phyloP scores from a whole-genome alignment of 2,797 vertebrate genomes.

The Botia kubotai region DNA sequence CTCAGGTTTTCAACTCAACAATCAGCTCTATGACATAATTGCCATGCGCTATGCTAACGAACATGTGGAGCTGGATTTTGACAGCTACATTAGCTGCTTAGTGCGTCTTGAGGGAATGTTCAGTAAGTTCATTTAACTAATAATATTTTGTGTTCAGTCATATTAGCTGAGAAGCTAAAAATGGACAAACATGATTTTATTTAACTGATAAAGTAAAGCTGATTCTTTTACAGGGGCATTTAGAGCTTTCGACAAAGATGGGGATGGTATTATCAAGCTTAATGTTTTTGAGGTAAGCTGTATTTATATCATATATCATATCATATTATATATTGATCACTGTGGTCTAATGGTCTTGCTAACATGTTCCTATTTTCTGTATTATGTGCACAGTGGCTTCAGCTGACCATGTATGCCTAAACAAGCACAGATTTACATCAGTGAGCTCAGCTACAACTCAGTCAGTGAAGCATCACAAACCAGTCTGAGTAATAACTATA shows the following conservation, averaged over 20 bases:
- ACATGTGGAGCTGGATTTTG: constrained; percentile 90
- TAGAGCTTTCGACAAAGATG: constrained; percentile 94
- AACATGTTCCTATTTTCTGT: constrained; percentile 20
- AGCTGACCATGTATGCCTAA: constrained; percentile 83
- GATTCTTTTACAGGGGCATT: constrained; percentile 86
- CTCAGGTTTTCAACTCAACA: constrained; percentile 93
- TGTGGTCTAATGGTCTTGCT: not conserved
- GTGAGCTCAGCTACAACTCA: not conserved
- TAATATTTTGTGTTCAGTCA: not conserved
- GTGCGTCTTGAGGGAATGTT: constrained; percentile 98
- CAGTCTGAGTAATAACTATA: not conserved
- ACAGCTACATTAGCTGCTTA: constrained; percentile 98
- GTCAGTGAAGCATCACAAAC: not conserved
- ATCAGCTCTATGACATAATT: constrained; percentile 94
- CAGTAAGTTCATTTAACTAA: constrained; percentile 78
- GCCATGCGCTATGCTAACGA: constrained; percentile 94
- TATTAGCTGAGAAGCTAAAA: not conserved
- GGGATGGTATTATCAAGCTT: constrained; percentile 94
- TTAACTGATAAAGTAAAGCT: not conserved
- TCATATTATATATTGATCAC: not conserved
- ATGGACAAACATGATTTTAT: not conserved
- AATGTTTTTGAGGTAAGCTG: constrained; percentile 83
- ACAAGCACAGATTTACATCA: not conserved
- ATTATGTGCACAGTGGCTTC: constrained; percentile 77
- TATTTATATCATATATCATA: not conserved